phyloP scores from a whole-genome alignment of 2,797 vertebrate genomes.

The Peromyscus nudipes region DNA sequence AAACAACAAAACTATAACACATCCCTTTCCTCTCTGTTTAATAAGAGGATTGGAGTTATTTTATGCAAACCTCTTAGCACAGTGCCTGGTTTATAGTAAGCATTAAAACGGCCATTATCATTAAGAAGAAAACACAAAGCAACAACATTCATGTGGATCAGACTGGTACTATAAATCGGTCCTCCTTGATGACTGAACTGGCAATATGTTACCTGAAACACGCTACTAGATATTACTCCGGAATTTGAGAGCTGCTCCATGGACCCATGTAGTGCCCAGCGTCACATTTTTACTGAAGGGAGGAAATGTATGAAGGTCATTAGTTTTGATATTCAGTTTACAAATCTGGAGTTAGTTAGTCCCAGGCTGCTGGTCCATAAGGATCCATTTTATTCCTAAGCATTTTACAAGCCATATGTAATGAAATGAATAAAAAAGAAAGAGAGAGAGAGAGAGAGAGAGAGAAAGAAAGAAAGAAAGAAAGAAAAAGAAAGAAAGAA shows the following conservation, averaged over 20 bases:
- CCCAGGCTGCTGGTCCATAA: neutral
- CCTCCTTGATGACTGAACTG: neutral
- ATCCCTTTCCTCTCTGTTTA: neutral
- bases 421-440: neutral
- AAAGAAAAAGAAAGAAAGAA: neutral
- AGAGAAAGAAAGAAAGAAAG: constrained; percentile 14
- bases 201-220: neutral
- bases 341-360: constrained; percentile 20
- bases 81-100: constrained; percentile 29
- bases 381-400: neutral
- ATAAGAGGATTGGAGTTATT: constrained; percentile 66
- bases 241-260: neutral
- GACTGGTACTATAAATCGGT: constrained; percentile 12
- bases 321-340: constrained; percentile 1
- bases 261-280: neutral
- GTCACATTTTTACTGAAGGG: neutral
- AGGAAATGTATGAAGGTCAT: neutral
- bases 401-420: neutral
- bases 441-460: neutral
- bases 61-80: constrained; percentile 62
- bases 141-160: constrained; percentile 33
- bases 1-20: constrained; percentile 28
- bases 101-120: constrained; percentile 57
- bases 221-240: neutral
- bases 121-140: constrained; percentile 51